Base-by-base conservation (phyloP, 2,888 invertebrate species). In the Drosophila suboccidentalis region DNA sequence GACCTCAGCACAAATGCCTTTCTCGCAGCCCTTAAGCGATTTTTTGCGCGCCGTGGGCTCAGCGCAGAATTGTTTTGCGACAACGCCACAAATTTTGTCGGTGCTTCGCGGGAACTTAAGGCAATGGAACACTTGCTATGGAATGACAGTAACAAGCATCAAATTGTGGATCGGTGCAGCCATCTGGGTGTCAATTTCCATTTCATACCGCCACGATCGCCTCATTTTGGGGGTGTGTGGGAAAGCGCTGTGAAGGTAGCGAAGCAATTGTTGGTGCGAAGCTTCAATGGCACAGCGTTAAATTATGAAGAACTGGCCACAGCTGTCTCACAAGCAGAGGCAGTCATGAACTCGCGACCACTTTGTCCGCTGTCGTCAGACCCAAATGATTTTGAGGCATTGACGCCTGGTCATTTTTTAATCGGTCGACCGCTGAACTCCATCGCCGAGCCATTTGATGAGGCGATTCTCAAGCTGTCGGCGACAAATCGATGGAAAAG, bases 401-500 rank as follows among this genome's bases (percentile, higher is more conserved):
- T 43, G 43, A 43, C 19, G 19, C 43, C 43, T 22, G 43, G 43
- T 17, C 43, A 43, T 11, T 19, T 43, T 19, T 19, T 43, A 10
- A 43, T 19, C 11, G 43, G 43, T 17, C 17, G 10, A 43, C 43
- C 43, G 19, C 43, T 43, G n/a, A 38, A 38, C 5, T n/a, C n/a
- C 6, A 38, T 38, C n/a, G 38, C 38, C n/a, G 38, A 38, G n/a
- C 38, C 38, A n/a, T 38, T 38, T n/a, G 38, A 38, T 38, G 38
- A 38, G 2, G 38, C 38, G n/a, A n/a, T 38, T n/a, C 36, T 13
- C 36, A 38, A 38, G 13, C 4, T 38, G 36, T 38, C 36, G 38
- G 38, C 38, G n/a, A 38, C n/a, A 38, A 38, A 38, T 38, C n/a
- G 38, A 38, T 38, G n/a, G 38, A 38, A 38, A 38, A 38, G 38